Evolutionary conservation across 2,797 vertebrate species (phyloP), one percentile per base, ranked within the genome.

Genomic region (Ctenochaetus hawaiiensis): DNA sequence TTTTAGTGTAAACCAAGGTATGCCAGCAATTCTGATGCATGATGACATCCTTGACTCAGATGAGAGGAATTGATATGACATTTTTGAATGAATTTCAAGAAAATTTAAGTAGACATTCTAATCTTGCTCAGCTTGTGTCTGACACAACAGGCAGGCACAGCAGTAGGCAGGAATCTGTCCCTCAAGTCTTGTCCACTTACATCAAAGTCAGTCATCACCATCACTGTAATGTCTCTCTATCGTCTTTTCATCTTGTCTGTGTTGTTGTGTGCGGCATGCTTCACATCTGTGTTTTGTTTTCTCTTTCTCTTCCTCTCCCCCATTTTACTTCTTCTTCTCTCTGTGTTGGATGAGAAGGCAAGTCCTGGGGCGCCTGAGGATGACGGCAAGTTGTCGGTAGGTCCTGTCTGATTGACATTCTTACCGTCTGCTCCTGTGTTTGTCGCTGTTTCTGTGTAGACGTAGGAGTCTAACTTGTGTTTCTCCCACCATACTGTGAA

Each of bases 341-440:
- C 78, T 91, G 90, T 92, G 85, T 93, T 94, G 92, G 94, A 94
- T 92, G 92, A 94, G 91, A 96, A 96, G 96, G 74, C 84, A 57
- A 95, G 94, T 91, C 95, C 97, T 65, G 94, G 85, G 90, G 85
- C 94, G 52, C 93, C 93, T 56, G 96, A 97, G 87, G 97, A 98
- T 92, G 97, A 97, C 77, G 94, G 96, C 75, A 96, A 96, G 47
- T 79, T 98, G 87, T 97, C 96, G 96, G 98, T 99, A 98, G 94
- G 97, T 96, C 83, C 80, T 88, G 94, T 93, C 90, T 87, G 79
- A 81, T 86, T 89, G 86, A 89, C 88, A 75, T 64, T 87, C 80
- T 88, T 75, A 72, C 26, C 54, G 68, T 87, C 81, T 87, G 75
- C 73, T 81, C 87, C 80, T 88, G 73, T 92, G 85, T 91, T 84